A percentile compares a stretch with the other conserved stretches of the same genome.
Evolutionary conservation across 2,113 vertebrate genomes (phyloP).

Genomic region (Sceloporus tristichus): DNA sequence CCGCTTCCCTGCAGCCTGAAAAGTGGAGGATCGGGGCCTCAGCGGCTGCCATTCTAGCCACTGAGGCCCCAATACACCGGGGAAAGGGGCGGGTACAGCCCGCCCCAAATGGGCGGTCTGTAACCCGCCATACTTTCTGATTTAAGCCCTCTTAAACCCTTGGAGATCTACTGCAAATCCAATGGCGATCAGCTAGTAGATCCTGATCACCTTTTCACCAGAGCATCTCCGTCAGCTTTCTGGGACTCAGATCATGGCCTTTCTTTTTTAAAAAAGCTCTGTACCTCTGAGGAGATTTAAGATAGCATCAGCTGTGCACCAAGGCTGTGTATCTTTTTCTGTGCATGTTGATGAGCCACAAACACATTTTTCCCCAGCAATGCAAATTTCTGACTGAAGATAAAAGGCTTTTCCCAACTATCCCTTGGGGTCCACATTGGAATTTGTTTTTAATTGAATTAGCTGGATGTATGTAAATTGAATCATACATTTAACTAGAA

Average conservation of each 20-base stretch:
- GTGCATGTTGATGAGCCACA: conserved; percentile 21
- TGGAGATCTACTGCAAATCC: background rate
- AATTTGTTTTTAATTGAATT: conserved; percentile 71
- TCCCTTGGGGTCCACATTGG: conserved; percentile 70
- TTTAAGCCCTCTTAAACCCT: no score
- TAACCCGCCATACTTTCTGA: background rate
- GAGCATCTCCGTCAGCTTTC: background rate
- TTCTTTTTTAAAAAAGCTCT: background rate
- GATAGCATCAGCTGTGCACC: conserved; percentile 15
- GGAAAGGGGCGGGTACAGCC: no score
- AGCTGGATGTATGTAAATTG: conserved; percentile 68
- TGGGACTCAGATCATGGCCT: background rate
- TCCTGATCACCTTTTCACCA: background rate
- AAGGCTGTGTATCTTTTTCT: background rate
- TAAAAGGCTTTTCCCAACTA: conserved; percentile 57
- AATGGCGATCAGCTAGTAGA: background rate
- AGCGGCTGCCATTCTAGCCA: no score
- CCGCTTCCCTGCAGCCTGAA: no score
- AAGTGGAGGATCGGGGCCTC: no score
- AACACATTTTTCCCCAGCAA: conserved; percentile 49
- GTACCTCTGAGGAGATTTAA: background rate
- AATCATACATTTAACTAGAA: conserved; percentile 45
- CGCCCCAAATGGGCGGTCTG: no score
- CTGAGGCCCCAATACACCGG: no score
- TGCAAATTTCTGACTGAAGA: conserved; percentile 58